Conservation (phyloP, 2,888 invertebrate species). For the Chorisops tibialis region DNA sequence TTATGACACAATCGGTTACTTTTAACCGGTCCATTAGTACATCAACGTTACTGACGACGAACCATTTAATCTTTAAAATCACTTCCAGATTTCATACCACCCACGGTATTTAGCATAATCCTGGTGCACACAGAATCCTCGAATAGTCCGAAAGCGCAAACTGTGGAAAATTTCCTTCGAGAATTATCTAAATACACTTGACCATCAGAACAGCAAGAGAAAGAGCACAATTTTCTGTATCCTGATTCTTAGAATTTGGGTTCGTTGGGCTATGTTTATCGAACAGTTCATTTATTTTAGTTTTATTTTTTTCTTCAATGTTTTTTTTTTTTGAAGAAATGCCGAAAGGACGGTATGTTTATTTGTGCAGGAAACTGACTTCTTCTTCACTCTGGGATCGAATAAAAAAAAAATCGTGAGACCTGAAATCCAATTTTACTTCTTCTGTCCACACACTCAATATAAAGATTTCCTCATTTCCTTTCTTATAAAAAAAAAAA, state of each 20-base stretch:
- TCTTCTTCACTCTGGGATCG: no score
- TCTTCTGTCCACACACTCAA: no score
- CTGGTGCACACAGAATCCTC: background rate
- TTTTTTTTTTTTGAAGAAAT: background rate
- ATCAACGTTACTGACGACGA: background rate
- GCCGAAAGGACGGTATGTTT: constrained; percentile 24
- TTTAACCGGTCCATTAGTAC: background rate
- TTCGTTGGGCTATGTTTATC: constrained; percentile 27
- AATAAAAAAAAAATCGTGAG: no score
- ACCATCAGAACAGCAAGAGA: background rate
- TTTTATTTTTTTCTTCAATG: background rate
- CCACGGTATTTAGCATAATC: constrained; percentile 1
- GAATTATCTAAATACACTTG: constrained; percentile 12
- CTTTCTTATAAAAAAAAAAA: no score
- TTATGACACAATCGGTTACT: background rate
- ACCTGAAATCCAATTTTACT: no score
- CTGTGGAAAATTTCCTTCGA: background rate
- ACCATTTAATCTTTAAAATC: background rate
- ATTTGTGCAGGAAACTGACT: constrained; percentile 25
- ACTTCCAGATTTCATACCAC: constrained; percentile 24
- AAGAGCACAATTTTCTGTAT: constrained; percentile 3
- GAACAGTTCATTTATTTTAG: constrained; percentile 29
- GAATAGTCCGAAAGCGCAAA: background rate
- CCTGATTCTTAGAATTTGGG: constrained; percentile 30
- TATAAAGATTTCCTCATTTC: no score